Percentiles rank a stretch among this genome's conserved stretches.
Conservation (phyloP, 2,888 invertebrate species). For the Crocallis elinguaria region DNA sequence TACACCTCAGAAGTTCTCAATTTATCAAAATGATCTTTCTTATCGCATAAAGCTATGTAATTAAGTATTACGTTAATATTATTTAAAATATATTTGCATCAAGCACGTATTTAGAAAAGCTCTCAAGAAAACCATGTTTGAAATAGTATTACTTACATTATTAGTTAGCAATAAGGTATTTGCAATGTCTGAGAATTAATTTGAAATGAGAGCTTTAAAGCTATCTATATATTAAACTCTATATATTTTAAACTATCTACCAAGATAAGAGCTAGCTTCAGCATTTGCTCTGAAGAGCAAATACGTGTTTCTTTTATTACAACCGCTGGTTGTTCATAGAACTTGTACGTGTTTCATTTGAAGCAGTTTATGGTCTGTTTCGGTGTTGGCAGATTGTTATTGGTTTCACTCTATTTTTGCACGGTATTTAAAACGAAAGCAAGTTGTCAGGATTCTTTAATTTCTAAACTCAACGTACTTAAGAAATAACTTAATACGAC, state of each 20-base stretch:
- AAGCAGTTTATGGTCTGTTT: conserved; percentile 17
- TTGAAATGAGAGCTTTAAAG: conserved; percentile 8
- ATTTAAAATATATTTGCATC: too few relatives aligned
- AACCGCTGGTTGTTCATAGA: conserved; percentile 22
- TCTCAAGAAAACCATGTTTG: background rate
- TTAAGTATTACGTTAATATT: too few relatives aligned
- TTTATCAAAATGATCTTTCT: too few relatives aligned
- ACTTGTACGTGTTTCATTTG: conserved; percentile 24
- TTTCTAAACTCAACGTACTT: too few relatives aligned
- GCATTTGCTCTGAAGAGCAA: conserved; percentile 18
- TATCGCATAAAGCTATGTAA: too few relatives aligned
- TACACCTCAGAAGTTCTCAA: too few relatives aligned
- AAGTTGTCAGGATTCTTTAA: background rate
- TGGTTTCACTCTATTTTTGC: conserved; percentile 14
- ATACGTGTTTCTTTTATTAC: conserved; percentile 26
- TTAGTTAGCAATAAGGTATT: conserved; percentile 8
- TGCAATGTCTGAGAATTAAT: conserved; percentile 3
- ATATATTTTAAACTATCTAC: conserved; percentile 19
- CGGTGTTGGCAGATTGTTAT: background rate
- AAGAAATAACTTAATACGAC: too few relatives aligned
- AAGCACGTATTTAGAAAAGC: background rate
- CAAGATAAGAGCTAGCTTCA: conserved; percentile 8
- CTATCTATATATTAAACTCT: conserved; percentile 14
- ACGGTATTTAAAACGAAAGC: conserved; percentile 11
- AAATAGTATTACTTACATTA: conserved; percentile 6